phyloP scores from a whole-genome alignment of 1,140 invertebrate genomes.

The Lysiphlebus fabarum region DNA sequence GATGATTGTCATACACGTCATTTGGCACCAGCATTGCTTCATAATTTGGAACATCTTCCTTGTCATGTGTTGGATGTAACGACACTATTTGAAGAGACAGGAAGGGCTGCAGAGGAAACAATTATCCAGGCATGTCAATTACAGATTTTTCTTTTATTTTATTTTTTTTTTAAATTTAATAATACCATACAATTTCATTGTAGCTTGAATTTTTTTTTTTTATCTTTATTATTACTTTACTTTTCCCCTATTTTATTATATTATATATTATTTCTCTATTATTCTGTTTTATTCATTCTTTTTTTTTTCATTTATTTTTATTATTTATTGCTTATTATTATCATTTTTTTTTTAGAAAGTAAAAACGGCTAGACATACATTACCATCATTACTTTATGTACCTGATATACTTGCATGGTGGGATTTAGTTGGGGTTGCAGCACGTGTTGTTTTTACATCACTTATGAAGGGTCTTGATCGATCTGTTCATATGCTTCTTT shows the following conservation, averaged over 20 bases:
- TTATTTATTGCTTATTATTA: conserved; percentile 10
- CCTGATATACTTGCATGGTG: conserved; percentile 57
- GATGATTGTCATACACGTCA: conserved; percentile 54
- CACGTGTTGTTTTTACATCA: conserved; percentile 52
- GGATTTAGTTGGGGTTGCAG: conserved; percentile 51
- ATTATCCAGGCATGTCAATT: conserved; percentile 59
- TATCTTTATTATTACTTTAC: too few relatives aligned
- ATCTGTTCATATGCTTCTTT: conserved; percentile 51
- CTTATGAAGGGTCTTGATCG: conserved; percentile 52
- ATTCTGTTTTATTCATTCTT: neutral
- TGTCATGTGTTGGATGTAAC: conserved; percentile 49
- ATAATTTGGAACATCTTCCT: conserved; percentile 48
- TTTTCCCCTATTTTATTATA: too few relatives aligned
- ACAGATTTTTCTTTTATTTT: too few relatives aligned
- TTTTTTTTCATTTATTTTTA: too few relatives aligned
- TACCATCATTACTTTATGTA: conserved; percentile 55
- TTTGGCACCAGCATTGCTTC: conserved; percentile 49
- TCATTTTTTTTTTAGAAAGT: conserved; percentile 44
- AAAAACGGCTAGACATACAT: conserved; percentile 46
- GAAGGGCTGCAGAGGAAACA: conserved; percentile 62
- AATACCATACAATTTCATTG: too few relatives aligned
- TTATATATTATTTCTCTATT: neutral
- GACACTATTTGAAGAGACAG: conserved; percentile 53
- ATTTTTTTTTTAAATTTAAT: too few relatives aligned
- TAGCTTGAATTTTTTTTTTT: too few relatives aligned